Conservation (phyloP, 1,140 invertebrate species). For the Xylocopa sonorina region DNA sequence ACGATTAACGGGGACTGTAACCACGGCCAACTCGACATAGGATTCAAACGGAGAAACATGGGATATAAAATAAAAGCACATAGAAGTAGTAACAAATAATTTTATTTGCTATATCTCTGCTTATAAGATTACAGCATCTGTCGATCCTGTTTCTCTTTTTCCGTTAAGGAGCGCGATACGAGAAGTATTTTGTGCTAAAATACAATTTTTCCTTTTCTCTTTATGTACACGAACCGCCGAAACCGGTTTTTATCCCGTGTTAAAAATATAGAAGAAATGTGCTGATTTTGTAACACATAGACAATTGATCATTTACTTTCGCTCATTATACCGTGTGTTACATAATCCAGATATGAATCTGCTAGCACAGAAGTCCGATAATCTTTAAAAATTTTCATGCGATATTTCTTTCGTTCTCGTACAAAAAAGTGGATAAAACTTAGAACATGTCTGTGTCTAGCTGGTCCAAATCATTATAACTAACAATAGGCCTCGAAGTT, state of each 20-base stretch:
- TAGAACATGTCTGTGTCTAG: slow-evolving; percentile 89
- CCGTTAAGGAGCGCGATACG: not conserved
- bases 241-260: not conserved
- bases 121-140: slow-evolving; percentile 57
- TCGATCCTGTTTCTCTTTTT: slow-evolving; percentile 33
- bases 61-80: slow-evolving; percentile 74
- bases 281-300: slow-evolving; percentile 65
- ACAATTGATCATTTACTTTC: not conserved
- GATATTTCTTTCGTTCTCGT: not conserved
- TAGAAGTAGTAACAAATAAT: slow-evolving; percentile 63
- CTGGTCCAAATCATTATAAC: slow-evolving; percentile 93
- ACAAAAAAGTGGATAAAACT: slow-evolving; percentile 63
- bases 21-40: slow-evolving; percentile 73
- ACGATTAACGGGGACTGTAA: not conserved
- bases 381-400: not conserved
- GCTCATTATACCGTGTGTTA: slow-evolving; percentile 35
- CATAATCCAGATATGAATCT: slow-evolving; percentile 61
- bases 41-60: slow-evolving; percentile 62
- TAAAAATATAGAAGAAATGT: slow-evolving; percentile 19
- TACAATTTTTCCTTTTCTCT: slow-evolving; percentile 5
- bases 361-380: slow-evolving; percentile 37
- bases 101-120: slow-evolving; percentile 72
- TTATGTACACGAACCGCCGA: slow-evolving; percentile 14
- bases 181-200: not conserved
- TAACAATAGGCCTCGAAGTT: slow-evolving; percentile 87